Evolutionary conservation across 2,797 vertebrate genomes (phyloP).

Genomic region (Diceros bicornis): DNA sequence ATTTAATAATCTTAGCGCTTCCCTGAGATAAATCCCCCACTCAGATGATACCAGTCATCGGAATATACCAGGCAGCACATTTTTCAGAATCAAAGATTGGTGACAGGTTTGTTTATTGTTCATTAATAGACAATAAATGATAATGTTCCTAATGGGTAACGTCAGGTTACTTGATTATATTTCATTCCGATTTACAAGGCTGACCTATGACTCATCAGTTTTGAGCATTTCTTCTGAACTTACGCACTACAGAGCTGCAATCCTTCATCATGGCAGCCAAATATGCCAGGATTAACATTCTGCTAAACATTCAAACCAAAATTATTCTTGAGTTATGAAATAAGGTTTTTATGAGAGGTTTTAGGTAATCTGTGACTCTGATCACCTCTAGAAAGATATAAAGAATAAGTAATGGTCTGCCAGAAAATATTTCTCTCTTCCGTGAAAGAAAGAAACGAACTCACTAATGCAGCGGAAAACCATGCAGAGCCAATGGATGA

Average conservation of each 20-base stretch:
- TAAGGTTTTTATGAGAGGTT: slow-evolving; percentile 76
- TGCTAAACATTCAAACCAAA: slow-evolving; percentile 76
- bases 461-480: neutral
- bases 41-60: slow-evolving; percentile 66
- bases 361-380: slow-evolving; percentile 79
- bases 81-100: slow-evolving; percentile 81
- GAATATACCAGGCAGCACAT: slow-evolving; percentile 72
- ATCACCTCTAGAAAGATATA: slow-evolving; percentile 78
- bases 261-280: slow-evolving; percentile 72
- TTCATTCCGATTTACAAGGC: slow-evolving; percentile 81
- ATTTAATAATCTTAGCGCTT: slow-evolving; percentile 85
- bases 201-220: slow-evolving; percentile 83
- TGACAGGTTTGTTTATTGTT: slow-evolving; percentile 84
- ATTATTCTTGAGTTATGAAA: slow-evolving; percentile 72
- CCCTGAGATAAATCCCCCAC: slow-evolving; percentile 75
- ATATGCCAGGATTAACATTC: slow-evolving; percentile 81
- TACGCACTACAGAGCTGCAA: slow-evolving; percentile 51
- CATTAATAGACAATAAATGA: slow-evolving; percentile 86
- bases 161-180: slow-evolving; percentile 79
- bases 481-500: neutral
- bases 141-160: slow-evolving; percentile 67
- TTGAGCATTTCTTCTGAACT: slow-evolving; percentile 82
- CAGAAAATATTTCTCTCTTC: slow-evolving; percentile 77
- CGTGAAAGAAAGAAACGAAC: slow-evolving; percentile 45
- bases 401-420: slow-evolving; percentile 77